Percentiles rank a stretch among this genome's conserved stretches.
Evolutionary conservation across 2,888 invertebrate genomes (phyloP).

Genomic region (Melitaea athalia): DNA sequence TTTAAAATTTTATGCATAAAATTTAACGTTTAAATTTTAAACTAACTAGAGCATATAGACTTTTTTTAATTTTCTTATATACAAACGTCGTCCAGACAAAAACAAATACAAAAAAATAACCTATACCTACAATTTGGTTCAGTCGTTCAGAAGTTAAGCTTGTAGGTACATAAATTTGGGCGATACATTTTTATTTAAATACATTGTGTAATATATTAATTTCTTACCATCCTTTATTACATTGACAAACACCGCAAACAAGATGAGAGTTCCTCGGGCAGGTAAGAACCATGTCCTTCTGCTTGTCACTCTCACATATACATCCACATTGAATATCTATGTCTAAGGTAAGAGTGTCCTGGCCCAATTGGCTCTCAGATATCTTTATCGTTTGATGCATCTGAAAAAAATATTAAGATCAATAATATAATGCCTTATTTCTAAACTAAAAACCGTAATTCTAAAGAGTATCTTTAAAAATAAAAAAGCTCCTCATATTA

Average conservation of each 20-base stretch:
- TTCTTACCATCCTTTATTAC: constrained; percentile 83
- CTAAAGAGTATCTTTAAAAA: too few species aligned
- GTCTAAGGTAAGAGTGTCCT: constrained; percentile 86
- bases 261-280: constrained; percentile 81
- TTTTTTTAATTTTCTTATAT: too few species aligned
- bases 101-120: too few species aligned
- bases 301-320: constrained; percentile 76
- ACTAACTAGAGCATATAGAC: too few species aligned
- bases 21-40: too few species aligned
- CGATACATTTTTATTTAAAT: too few species aligned
- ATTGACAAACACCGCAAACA: constrained; percentile 85
- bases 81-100: too few species aligned
- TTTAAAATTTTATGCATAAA: too few species aligned
- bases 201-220: neutral
- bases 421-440: neutral
- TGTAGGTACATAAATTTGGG: too few species aligned
- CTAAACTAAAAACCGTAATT: neutral
- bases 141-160: too few species aligned
- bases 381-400: constrained; percentile 81
- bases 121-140: too few species aligned
- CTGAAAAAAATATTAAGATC: constrained; percentile 49
- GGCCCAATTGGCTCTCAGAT: constrained; percentile 89
- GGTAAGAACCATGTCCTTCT: constrained; percentile 55
- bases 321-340: constrained; percentile 89
- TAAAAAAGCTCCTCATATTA: too few species aligned